phyloP scores from a whole-genome alignment of 1,140 invertebrate genomes.

The Hylaeus volcanicus region DNA sequence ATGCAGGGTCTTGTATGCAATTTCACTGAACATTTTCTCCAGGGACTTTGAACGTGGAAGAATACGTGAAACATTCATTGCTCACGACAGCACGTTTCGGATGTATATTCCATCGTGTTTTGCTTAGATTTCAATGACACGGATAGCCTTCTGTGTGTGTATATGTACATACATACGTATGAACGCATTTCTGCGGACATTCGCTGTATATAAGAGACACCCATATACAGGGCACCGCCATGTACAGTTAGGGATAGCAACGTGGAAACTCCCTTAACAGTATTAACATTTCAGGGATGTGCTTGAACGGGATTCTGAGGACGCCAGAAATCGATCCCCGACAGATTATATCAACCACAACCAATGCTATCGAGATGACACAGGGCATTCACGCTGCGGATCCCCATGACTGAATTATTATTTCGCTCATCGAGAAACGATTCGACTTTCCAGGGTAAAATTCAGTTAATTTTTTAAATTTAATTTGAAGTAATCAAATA shows the following conservation, averaged over 20 bases:
- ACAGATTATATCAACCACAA: conserved; percentile 55
- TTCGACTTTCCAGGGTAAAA: too few species aligned
- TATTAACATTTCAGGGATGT: conserved; percentile 69
- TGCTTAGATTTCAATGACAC: conserved; percentile 39
- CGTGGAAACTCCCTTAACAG: conserved; percentile 68
- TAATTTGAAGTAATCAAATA: too few species aligned
- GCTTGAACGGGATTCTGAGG: conserved; percentile 35
- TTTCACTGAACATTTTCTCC: background rate
- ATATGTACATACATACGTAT: background rate
- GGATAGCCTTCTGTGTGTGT: background rate
- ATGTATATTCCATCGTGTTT: background rate
- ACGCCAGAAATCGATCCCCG: conserved; percentile 52
- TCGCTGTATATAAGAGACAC: conserved; percentile 29
- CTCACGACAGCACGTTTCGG: background rate
- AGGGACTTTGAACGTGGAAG: background rate
- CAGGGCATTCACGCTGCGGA: background rate
- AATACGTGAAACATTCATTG: background rate
- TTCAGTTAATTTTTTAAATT: too few species aligned
- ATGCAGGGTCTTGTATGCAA: too few species aligned
- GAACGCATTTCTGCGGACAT: conserved; percentile 22
- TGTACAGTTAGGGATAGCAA: conserved; percentile 30
- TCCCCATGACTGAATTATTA: background rate
- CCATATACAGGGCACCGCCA: conserved; percentile 4
- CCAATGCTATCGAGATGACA: background rate
- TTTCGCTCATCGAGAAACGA: too few species aligned